These are phyloP conservation scores for Zaprionus taronus DNA, from an alignment of 1,140 invertebrate genomes.

Conservation along the genomic window DNA sequence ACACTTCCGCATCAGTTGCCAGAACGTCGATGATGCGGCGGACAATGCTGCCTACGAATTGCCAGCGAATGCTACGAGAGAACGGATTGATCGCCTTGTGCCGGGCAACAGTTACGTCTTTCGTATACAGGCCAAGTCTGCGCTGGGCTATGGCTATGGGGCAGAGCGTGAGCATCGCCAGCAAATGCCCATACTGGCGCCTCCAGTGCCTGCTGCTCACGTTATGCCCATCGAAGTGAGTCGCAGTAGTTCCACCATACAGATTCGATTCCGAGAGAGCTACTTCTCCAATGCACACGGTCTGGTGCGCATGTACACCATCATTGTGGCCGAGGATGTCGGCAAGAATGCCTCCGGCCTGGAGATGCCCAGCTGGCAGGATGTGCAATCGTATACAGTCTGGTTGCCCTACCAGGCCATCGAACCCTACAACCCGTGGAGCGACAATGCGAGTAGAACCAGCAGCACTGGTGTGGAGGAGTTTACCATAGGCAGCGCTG, in stretches of 20 bases:
- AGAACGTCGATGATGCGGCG: slow-evolving; percentile 87
- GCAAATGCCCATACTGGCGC: slow-evolving; percentile 93
- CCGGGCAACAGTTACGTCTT: slow-evolving; percentile 94
- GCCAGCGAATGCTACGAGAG: slow-evolving; percentile 87
- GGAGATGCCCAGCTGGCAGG: slow-evolving; percentile 95
- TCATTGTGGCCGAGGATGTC: slow-evolving; percentile 96
- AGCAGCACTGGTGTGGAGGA: slow-evolving; percentile 89
- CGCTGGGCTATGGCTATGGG: slow-evolving; percentile 90
- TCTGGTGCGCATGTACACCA: slow-evolving; percentile 92
- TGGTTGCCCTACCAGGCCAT: slow-evolving; percentile 97
- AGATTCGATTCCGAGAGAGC: slow-evolving; percentile 93
- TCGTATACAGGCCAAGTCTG: slow-evolving; percentile 94
- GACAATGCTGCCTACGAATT: slow-evolving; percentile 87
- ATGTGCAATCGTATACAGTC: slow-evolving; percentile 93
- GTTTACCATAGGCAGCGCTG: slow-evolving; percentile 93
- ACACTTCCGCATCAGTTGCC: slow-evolving; percentile 92
- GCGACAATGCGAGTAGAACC: slow-evolving; percentile 70
- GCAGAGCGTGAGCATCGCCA: slow-evolving; percentile 89
- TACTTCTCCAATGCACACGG: slow-evolving; percentile 97
- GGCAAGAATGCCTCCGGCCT: slow-evolving; percentile 91
- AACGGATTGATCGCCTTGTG: slow-evolving; percentile 89
- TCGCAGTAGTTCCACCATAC: slow-evolving; percentile 91
- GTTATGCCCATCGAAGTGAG: slow-evolving; percentile 92
- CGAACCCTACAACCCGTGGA: slow-evolving; percentile 95
- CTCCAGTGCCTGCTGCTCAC: slow-evolving; percentile 90